Evolutionary conservation across 2,113 vertebrate species (phyloP).

Genomic region (Triplophysa tibetana): DNA sequence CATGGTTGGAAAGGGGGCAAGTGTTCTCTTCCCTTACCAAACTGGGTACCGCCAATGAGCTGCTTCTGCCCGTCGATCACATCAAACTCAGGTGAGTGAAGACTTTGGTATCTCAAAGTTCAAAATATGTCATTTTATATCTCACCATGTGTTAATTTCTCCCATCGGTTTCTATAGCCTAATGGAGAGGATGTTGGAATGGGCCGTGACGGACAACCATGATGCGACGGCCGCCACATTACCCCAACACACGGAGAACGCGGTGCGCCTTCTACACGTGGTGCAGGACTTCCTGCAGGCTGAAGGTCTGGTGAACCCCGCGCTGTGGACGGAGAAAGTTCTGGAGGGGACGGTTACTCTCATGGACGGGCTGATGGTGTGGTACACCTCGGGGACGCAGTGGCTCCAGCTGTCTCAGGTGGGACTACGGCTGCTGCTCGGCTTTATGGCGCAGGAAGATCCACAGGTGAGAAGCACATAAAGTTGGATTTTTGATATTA

Average conservation of each 20-base stretch:
- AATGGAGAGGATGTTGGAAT: slow-evolving; percentile 94
- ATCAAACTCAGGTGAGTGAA: slow-evolving; percentile 86
- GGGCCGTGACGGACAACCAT: slow-evolving; percentile 87
- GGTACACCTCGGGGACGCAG: slow-evolving; percentile 83
- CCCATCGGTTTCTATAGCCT: slow-evolving; percentile 73
- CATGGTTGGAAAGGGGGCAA: slow-evolving; percentile 93
- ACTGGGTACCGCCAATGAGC: slow-evolving; percentile 84
- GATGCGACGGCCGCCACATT: slow-evolving; percentile 81
- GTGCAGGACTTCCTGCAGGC: slow-evolving; percentile 93
- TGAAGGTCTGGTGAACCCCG: slow-evolving; percentile 86
- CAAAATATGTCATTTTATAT: neutral
- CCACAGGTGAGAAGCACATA: slow-evolving; percentile 73
- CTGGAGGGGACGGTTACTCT: slow-evolving; percentile 89
- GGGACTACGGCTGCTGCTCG: slow-evolving; percentile 88
- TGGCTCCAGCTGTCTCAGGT: slow-evolving; percentile 88
- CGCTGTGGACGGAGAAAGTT: slow-evolving; percentile 93
- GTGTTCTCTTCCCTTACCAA: slow-evolving; percentile 94
- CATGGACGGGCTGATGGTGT: slow-evolving; percentile 90
- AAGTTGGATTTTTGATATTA: too few species aligned
- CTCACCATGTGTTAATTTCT: neutral
- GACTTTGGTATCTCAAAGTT: neutral
- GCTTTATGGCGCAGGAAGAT: slow-evolving; percentile 91
- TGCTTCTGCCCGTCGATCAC: slow-evolving; percentile 88
- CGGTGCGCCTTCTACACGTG: slow-evolving; percentile 85
- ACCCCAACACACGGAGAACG: slow-evolving; percentile 88